A percentile compares a stretch with the other conserved stretches of the same genome.
phyloP scores from a whole-genome alignment of 1,140 invertebrate genomes.

The Neodiprion pinetum region DNA sequence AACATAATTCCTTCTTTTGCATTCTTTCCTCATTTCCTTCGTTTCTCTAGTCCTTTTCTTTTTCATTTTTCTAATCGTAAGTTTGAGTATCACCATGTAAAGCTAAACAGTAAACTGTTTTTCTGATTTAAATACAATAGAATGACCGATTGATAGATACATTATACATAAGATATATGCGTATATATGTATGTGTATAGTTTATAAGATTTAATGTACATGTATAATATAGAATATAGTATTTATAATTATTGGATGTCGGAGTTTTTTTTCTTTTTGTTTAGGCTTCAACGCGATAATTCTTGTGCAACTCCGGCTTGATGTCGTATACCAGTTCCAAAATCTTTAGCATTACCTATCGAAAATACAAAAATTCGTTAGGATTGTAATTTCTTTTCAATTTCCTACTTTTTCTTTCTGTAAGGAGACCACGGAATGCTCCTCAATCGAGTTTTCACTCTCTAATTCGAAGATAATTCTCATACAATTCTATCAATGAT shows the following conservation, averaged over 20 bases:
- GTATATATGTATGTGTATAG: conserved; percentile 27
- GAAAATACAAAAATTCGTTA: conserved; percentile 24
- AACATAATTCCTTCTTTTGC: too few species aligned
- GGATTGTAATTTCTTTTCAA: conserved; percentile 19
- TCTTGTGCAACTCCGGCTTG: conserved; percentile 87
- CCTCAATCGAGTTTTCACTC: neutral
- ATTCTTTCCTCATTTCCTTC: neutral
- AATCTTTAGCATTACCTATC: conserved; percentile 81
- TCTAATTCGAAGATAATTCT: neutral
- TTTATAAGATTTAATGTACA: conserved; percentile 50
- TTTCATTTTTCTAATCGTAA: neutral
- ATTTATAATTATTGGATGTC: conserved; percentile 33
- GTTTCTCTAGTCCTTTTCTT: neutral
- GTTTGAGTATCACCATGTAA: conserved; percentile 46
- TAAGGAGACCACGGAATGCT: too few species aligned
- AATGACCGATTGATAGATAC: conserved; percentile 34
- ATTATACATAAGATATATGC: conserved; percentile 40
- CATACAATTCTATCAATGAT: neutral
- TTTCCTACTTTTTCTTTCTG: conserved; percentile 20
- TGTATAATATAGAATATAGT: conserved; percentile 43
- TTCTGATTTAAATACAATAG: conserved; percentile 34
- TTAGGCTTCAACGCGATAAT: conserved; percentile 68
- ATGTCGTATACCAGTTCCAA: conserved; percentile 88
- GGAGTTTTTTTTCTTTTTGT: conserved; percentile 6
- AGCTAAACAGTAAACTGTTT: conserved; percentile 41